These are phyloP conservation scores for Adelognathus sp. DNA, from an alignment of 2,888 invertebrate species.

Conservation along the genomic window DNA sequence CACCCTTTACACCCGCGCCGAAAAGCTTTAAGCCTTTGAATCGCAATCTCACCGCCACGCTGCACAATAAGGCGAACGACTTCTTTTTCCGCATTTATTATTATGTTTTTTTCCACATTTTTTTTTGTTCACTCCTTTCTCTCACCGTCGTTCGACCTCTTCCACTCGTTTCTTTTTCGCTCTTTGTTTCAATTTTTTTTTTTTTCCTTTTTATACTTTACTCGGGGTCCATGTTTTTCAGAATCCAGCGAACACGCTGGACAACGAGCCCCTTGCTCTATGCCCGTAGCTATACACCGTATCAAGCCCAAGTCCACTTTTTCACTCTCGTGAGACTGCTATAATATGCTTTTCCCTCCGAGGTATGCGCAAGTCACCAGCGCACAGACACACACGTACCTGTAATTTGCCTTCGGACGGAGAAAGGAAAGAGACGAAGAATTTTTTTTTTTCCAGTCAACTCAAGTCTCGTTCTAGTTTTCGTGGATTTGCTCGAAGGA, in stretches of 20 bases:
- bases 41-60: conserved; percentile 77
- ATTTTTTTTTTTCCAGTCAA: not conserved
- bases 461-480: conserved; percentile 28
- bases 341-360: conserved; percentile 58
- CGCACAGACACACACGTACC: too few relatives aligned
- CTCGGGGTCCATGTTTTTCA: conserved; percentile 59
- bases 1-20: conserved; percentile 64
- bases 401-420: conserved; percentile 28
- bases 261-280: conserved; percentile 36
- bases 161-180: not conserved
- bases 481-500: not conserved
- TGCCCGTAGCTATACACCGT: conserved; percentile 44
- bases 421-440: conserved; percentile 4
- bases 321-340: conserved; percentile 40
- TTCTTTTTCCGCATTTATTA: conserved; percentile 69
- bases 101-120: conserved; percentile 29
- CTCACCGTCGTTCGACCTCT: conserved; percentile 21
- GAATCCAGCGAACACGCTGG: conserved; percentile 21
- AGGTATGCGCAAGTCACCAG: conserved; percentile 43
- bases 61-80: conserved; percentile 80
- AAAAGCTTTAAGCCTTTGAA: conserved; percentile 81
- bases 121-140: not conserved
- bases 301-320: conserved; percentile 15
- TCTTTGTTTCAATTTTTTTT: conserved; percentile 21
- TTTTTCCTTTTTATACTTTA: conserved; percentile 68